Evolutionary conservation across 2,888 invertebrate genomes (phyloP).

Genomic region (Nemoura dubitans): DNA sequence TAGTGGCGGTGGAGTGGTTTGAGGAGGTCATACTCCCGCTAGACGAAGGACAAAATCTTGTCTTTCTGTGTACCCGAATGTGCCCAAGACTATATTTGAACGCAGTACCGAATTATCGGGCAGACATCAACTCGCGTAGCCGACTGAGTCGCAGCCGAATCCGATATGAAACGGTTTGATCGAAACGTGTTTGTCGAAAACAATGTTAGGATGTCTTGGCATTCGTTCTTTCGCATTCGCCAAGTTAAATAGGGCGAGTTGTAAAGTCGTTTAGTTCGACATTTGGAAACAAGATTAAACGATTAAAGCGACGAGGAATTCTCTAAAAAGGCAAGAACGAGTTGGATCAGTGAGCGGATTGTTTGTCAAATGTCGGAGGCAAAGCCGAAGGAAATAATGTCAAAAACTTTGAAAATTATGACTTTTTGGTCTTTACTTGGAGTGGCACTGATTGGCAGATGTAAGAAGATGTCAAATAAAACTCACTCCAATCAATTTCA

Average conservation of each 20-base stretch:
- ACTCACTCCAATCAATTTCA: neutral
- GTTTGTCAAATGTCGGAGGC: conserved; percentile 35
- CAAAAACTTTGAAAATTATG: conserved; percentile 23
- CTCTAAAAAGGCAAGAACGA: conserved; percentile 15
- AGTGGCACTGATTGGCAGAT: neutral
- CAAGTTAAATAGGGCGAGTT: conserved; percentile 30
- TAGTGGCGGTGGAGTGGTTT: neutral
- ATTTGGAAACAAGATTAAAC: conserved; percentile 37
- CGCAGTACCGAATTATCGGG: conserved; percentile 12
- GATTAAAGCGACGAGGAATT: neutral
- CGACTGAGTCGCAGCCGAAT: too few species aligned
- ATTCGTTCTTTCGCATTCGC: neutral
- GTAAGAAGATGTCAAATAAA: too few species aligned
- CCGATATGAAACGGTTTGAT: conserved; percentile 33
- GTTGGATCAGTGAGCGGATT: conserved; percentile 23
- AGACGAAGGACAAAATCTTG: neutral
- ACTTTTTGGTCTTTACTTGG: neutral
- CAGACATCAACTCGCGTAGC: too few species aligned
- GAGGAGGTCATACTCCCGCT: neutral
- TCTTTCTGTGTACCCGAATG: neutral
- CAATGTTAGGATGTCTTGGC: conserved; percentile 22
- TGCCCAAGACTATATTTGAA: neutral
- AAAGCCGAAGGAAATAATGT: conserved; percentile 3
- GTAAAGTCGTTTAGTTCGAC: conserved; percentile 27
- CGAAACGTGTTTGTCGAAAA: conserved; percentile 31